Percentiles rank a stretch among this genome's conserved stretches.
These are phyloP conservation scores for Chaetodon trifascialis DNA, from an alignment of 2,113 vertebrate genomes.

Conservation along the genomic window DNA sequence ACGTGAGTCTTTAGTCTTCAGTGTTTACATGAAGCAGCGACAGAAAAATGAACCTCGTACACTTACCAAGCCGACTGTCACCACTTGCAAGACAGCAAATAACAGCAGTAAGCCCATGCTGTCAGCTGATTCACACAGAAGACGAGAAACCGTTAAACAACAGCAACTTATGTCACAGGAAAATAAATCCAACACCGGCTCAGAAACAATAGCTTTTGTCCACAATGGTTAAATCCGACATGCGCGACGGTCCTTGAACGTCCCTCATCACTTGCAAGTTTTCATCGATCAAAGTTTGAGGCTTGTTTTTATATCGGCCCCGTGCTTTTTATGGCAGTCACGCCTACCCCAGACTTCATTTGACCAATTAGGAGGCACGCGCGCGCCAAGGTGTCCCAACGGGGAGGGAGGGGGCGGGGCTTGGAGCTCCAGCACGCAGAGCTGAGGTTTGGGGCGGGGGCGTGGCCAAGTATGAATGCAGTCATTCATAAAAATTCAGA, in stretches of 20 bases:
- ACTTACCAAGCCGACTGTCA: conserved; percentile 77
- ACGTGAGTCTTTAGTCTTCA: conserved; percentile 44
- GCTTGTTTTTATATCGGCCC: conserved; percentile 72
- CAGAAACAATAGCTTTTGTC: conserved; percentile 50
- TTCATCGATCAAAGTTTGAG: conserved; percentile 46
- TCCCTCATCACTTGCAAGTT: conserved; percentile 59
- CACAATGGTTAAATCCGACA: conserved; percentile 61
- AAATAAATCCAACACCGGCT: conserved; percentile 49
- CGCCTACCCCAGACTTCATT: conserved; percentile 66
- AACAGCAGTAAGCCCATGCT: conserved; percentile 79
- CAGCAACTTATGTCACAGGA: conserved; percentile 12
- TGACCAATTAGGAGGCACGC: conserved; percentile 77
- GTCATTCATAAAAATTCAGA: conserved; percentile 88
- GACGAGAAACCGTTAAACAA: background rate
- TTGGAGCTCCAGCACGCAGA: conserved; percentile 18
- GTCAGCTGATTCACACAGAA: conserved; percentile 57
- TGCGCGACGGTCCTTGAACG: background rate
- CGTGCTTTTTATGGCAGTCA: conserved; percentile 55
- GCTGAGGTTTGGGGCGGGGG: conserved; percentile 56
- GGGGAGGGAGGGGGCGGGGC: conserved; percentile 42
- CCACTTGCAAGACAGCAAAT: conserved; percentile 62
- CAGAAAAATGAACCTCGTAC: background rate
- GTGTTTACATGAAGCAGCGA: conserved; percentile 27
- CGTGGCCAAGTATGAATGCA: conserved; percentile 83
- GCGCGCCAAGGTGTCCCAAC: conserved; percentile 56